Evolutionary conservation across 37 sponge, comb jelly and placozoan genomes (phyloP), one percentile per base, ranked within the genome.

Genomic region (Agelas oroides): DNA sequence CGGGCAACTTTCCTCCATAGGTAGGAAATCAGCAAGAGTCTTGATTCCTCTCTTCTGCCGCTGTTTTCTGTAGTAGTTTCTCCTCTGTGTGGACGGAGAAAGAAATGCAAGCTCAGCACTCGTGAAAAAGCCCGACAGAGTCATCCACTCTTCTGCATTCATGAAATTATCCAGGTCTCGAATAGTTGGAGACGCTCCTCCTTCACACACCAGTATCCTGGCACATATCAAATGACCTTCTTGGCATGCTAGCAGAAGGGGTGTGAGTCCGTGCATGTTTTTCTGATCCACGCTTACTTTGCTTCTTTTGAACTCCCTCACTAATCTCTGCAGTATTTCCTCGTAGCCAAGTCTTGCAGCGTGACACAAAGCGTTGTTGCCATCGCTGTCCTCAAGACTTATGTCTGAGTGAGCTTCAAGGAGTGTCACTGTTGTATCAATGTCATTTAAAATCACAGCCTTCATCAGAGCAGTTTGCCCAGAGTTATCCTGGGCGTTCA

Each of bases 101-200:
- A 95, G 69, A 75, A 95, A 88, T 25, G 52, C 56, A 19, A 91
- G 31, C 14, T 88, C 86, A 13, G 59, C 61, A 11, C 36, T 18
- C 1, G 62, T 35, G 63, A 65, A 77, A 18, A 20, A 62, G 15
- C 78, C 75, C 2, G 76, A 54, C 21, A 54, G 19, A 33, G 68
- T 75, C 78, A 89, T 78, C 95, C 92, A 95, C 8, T 95, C 89
- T 37, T 71, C 77, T 21, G 95, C 86, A 52, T 68, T 85, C 85
- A 85, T 91, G 71, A 95, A 95, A 39, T 85, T 74, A 31, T 95
- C 95, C 41, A 95, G 63, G 52, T 95, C 95, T 61, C 95, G 79
- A n/a, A 91, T 78, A 1, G 67, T 95, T 1, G 82, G 59, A 3
- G 88, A 87, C 0, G 95, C 95, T 34, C 81, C 75, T 17, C 94